phyloP scores from a whole-genome alignment of 2,888 invertebrate species.

The Tenthredo amoena region DNA sequence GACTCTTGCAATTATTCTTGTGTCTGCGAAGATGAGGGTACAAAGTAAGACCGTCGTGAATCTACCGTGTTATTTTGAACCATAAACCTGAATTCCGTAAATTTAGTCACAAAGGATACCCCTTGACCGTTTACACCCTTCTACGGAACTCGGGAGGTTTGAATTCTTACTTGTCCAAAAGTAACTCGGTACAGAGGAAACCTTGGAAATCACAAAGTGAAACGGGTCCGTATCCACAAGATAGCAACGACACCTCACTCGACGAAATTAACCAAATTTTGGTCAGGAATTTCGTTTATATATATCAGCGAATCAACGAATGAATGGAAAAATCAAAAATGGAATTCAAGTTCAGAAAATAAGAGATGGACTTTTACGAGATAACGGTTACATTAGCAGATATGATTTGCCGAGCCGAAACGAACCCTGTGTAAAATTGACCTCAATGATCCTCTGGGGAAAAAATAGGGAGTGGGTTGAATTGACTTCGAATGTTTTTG shows the following conservation, averaged over 20 bases:
- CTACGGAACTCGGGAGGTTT: background rate
- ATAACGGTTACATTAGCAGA: too few species aligned
- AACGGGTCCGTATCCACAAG: background rate
- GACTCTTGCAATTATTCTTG: constrained; percentile 17
- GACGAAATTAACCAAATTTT: background rate
- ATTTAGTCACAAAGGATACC: constrained; percentile 18
- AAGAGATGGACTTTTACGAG: background rate
- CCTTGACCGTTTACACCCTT: background rate
- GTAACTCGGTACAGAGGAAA: background rate
- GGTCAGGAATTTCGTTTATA: background rate
- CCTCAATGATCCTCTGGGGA: background rate
- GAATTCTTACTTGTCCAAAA: background rate
- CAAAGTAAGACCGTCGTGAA: background rate
- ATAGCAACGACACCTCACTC: background rate
- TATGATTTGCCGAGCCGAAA: too few species aligned
- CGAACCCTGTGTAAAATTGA: background rate
- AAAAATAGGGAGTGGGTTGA: background rate
- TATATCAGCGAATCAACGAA: background rate
- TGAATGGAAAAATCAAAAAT: background rate
- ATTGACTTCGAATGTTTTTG: background rate
- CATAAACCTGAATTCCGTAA: background rate
- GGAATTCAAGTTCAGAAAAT: background rate
- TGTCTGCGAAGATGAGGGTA: constrained; percentile 28
- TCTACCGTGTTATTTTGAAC: background rate
- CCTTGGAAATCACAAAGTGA: background rate